Conservation (phyloP, 2,888 invertebrate species). For the Nezara viridula region DNA sequence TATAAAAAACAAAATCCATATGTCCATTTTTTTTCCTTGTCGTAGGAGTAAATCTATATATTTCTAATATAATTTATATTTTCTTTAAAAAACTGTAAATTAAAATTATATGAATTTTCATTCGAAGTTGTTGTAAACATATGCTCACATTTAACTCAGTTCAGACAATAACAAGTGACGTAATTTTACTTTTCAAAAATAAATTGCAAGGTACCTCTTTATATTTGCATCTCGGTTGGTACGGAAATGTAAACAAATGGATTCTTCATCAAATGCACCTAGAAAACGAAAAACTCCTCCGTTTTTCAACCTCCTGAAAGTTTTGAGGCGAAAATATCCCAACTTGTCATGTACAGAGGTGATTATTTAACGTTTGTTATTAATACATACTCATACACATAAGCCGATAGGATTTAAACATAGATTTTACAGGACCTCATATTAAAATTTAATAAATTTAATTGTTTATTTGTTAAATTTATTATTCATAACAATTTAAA, state of each 20-base stretch:
- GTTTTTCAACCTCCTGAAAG: slow-evolving; percentile 5
- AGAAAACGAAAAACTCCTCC: background rate
- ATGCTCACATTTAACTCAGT: background rate
- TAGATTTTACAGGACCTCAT: background rate
- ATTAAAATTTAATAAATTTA: background rate
- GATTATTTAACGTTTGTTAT: background rate
- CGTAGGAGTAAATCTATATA: background rate
- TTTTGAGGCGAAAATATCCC: slow-evolving; percentile 12
- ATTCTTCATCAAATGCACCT: background rate
- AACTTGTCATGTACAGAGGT: slow-evolving; percentile 15
- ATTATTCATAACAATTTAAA: too few species aligned
- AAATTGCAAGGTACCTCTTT: background rate
- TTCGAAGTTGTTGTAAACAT: background rate
- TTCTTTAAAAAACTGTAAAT: background rate
- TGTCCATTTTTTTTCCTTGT: background rate
- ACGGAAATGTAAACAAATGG: background rate
- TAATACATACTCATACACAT: background rate
- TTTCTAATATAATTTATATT: background rate
- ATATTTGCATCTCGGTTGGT: background rate
- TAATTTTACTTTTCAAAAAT: slow-evolving; percentile 4
- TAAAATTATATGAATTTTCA: background rate
- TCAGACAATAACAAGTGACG: slow-evolving; percentile 5
- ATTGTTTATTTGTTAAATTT: background rate
- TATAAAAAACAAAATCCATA: background rate
- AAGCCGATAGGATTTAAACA: background rate